Base-by-base conservation (phyloP, 2,797 vertebrate genomes). In the Hapalemur alaotrensis region DNA sequence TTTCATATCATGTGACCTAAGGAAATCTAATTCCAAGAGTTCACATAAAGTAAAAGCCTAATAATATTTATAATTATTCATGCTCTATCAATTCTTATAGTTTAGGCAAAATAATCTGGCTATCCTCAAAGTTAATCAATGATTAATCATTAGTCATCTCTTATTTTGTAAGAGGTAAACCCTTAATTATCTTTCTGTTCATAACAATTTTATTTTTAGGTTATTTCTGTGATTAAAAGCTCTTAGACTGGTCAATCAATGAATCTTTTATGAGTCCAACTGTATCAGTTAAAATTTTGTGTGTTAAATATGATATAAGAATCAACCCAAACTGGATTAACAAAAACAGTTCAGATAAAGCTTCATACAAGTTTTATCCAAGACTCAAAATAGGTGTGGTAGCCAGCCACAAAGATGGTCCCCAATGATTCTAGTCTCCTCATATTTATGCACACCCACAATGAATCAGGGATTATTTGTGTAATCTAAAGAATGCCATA, bases 181-280 rank as follows among this genome's bases (percentile, higher is more conserved):
- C 8, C 18, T 85, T 57, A 59, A 87, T 17, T 4, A 78, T 43
- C 15, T 78, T 14, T 28, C 46, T 41, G 52, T 59, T 80, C 83
- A 14, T 75, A 82, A 78, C 41, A 81, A 90, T 85, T 89, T 91
- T 30, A 23, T 67, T 72, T 95, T 84, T 75, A 94, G 50, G 8
- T 72, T 94, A 35, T 54, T 65, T 28, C 20, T 82, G 4, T 50
- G 23, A 79, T 13, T 84, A 10, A 69, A 88, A 94, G 10, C 30
- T 91, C 92, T 75, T 69, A 72, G 87, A 57, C 11, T 32, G 11
- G n/a, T 72, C 17, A 70, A 13, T 86, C 14, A 89, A 18, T 38
- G 15, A 78, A 91, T 79, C 82, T 84, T 13, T 69, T 73, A 79
- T 48, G 15, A 81, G 38, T 48, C 12, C 8, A 59, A 65, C 13